Evolutionary conservation across 1,140 invertebrate genomes (phyloP).

Genomic region (Melanaphis sacchari): DNA sequence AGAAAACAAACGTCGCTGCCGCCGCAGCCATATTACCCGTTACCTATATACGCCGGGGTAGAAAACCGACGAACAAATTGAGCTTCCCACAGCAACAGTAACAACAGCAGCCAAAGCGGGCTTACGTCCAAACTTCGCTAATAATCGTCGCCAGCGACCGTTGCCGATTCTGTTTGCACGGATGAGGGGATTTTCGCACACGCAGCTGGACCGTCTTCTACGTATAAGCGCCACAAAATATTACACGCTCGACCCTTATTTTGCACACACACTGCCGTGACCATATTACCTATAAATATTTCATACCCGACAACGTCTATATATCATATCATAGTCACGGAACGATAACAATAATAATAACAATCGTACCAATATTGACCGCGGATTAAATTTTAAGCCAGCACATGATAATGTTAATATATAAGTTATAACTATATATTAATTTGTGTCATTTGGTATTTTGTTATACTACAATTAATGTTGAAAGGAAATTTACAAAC

Average conservation of each 20-base stretch:
- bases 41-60: not conserved
- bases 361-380: not conserved
- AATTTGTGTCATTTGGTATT: not conserved
- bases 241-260: not conserved
- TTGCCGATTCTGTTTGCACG: not conserved
- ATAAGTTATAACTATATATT: not conserved
- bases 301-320: not conserved
- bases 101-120: not conserved
- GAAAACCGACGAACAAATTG: constrained; percentile 26
- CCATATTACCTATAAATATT: not conserved
- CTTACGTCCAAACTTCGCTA: constrained; percentile 32
- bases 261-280: not conserved
- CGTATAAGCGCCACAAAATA: not conserved
- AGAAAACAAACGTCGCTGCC: not conserved
- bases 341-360: not conserved
- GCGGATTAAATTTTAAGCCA: not conserved
- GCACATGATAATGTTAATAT: not conserved
- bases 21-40: not conserved
- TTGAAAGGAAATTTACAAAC: no score
- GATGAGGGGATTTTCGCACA: not conserved
- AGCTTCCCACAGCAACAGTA: not conserved
- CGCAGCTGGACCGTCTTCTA: constrained; percentile 15
- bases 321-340: not conserved
- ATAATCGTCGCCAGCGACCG: not conserved
- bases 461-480: no score